A percentile compares a stretch with the other conserved stretches of the same genome.
Conservation (phyloP, 2,113 vertebrate genomes). For the Raja brachyura region DNA sequence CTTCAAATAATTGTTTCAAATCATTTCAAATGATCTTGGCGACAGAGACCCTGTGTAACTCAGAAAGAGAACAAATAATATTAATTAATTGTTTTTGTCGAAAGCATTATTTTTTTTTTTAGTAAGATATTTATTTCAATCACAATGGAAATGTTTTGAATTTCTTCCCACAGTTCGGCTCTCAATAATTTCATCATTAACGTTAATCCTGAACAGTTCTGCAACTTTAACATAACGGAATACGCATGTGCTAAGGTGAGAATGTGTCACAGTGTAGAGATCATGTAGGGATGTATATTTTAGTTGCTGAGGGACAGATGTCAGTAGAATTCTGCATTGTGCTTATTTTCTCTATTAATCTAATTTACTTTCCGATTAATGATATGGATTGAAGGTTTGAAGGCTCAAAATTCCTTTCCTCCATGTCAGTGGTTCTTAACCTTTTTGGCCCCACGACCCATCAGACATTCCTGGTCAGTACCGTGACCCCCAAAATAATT, state of each 20-base stretch:
- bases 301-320: background rate
- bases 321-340: background rate
- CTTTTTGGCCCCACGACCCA: too few relatives aligned
- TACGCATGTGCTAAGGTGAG: slow-evolving; percentile 27
- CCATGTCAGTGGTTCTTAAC: too few relatives aligned
- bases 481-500: too few relatives aligned
- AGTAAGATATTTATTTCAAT: background rate
- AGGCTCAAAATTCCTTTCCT: too few relatives aligned
- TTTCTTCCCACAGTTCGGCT: background rate
- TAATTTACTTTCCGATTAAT: too few relatives aligned
- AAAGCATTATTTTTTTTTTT: background rate
- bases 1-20: too few relatives aligned
- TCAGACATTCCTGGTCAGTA: too few relatives aligned
- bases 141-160: background rate
- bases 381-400: too few relatives aligned
- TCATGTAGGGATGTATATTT: background rate
- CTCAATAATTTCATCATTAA: background rate
- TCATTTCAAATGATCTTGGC: background rate
- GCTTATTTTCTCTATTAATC: background rate
- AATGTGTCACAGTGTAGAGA: background rate
- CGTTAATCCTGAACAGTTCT: background rate
- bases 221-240: background rate
- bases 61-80: background rate
- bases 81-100: background rate
- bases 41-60: background rate